Conservation (phyloP, 2,888 invertebrate genomes). For the Mythimna ferrago region DNA sequence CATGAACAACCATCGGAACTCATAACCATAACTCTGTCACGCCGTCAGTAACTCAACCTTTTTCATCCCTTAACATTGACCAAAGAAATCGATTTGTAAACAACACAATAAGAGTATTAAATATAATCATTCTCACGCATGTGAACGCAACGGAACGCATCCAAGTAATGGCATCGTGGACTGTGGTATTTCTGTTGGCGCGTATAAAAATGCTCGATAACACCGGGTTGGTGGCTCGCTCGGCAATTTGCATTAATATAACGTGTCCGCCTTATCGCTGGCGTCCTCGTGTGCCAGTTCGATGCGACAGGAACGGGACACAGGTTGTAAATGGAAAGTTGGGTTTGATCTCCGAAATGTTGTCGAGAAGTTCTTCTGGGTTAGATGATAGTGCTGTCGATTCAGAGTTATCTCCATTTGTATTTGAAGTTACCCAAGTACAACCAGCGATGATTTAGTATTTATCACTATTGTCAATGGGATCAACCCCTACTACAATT, state of each 20-base stretch:
- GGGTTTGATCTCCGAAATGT: slow-evolving; percentile 19
- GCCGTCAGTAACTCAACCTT: slow-evolving; percentile 54
- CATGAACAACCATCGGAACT: slow-evolving; percentile 23
- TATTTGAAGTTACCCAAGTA: neutral
- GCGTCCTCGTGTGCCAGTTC: slow-evolving; percentile 57
- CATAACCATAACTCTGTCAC: slow-evolving; percentile 58
- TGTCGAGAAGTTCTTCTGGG: neutral
- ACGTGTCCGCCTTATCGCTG: slow-evolving; percentile 73
- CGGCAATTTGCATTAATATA: slow-evolving; percentile 82
- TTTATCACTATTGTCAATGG: neutral
- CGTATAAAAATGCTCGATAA: slow-evolving; percentile 79
- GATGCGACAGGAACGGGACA: slow-evolving; percentile 45
- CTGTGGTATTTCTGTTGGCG: slow-evolving; percentile 69
- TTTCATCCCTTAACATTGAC: slow-evolving; percentile 57
- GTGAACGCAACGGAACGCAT: slow-evolving; percentile 58
- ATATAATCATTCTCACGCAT: slow-evolving; percentile 63
- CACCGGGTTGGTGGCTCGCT: slow-evolving; percentile 63
- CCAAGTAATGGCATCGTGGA: slow-evolving; percentile 69
- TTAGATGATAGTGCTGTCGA: neutral
- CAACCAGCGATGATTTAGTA: neutral
- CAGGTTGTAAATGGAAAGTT: slow-evolving; percentile 49
- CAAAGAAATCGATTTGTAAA: slow-evolving; percentile 66
- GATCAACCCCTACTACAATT: neutral
- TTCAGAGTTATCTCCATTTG: neutral
- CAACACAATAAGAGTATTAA: slow-evolving; percentile 65